Conservation (phyloP, 2,797 vertebrate genomes). For the Distichodus sexfasciatus region DNA sequence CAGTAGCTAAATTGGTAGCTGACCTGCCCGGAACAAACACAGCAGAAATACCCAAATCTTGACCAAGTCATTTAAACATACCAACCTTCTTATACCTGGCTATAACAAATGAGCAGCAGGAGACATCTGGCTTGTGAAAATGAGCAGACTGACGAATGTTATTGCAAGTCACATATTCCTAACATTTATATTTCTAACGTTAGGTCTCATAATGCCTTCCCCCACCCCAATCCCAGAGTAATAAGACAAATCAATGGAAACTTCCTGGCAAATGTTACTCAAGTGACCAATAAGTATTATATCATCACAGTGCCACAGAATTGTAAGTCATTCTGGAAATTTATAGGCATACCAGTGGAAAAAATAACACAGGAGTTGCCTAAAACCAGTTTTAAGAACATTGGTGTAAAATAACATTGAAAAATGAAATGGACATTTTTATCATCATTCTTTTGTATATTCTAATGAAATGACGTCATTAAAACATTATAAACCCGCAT, state of each 20-base stretch:
- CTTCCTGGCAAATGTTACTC: neutral
- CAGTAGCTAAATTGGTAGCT: neutral
- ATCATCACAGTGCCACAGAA: neutral
- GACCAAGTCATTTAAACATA: conserved; percentile 25
- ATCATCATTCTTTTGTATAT: too few species aligned
- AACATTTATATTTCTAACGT: too few species aligned
- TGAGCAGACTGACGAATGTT: neutral
- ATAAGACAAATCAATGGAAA: neutral
- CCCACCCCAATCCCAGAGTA: neutral
- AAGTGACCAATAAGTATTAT: neutral
- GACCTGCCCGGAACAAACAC: conserved; percentile 11
- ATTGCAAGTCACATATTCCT: neutral
- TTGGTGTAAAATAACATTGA: neutral
- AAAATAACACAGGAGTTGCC: neutral
- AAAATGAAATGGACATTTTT: neutral
- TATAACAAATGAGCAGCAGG: neutral
- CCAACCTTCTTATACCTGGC: conserved; percentile 7
- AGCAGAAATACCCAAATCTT: conserved; percentile 6
- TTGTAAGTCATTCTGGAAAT: neutral
- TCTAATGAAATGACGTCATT: neutral
- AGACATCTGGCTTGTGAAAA: neutral
- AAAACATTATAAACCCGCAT: too few species aligned
- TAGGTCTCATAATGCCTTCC: neutral
- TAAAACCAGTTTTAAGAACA: neutral
- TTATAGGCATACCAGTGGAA: neutral